Evolutionary conservation across 2,888 invertebrate species (phyloP).

Genomic region (Ecdyonurus torrentis): DNA sequence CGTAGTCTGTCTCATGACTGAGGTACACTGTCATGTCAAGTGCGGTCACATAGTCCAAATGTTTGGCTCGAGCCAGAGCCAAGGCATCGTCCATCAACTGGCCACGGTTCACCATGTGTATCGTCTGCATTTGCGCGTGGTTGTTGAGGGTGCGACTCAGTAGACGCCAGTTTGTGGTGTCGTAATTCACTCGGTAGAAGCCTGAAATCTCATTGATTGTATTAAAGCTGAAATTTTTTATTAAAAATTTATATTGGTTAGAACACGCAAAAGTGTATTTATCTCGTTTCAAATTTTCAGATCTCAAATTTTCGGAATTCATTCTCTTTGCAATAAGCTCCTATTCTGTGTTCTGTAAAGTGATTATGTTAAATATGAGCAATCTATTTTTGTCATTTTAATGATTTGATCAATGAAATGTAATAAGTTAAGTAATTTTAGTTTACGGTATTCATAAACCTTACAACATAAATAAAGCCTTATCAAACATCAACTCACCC

Average conservation of each 20-base stretch:
- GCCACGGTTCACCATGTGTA: constrained; percentile 42
- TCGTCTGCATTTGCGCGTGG: constrained; percentile 21
- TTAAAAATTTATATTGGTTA: not conserved
- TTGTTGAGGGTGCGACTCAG: not conserved
- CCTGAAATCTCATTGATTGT: not conserved
- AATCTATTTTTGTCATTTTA: too few relatives aligned
- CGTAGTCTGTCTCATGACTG: constrained; percentile 43
- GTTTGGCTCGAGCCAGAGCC: constrained; percentile 42
- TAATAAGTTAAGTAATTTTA: too few relatives aligned
- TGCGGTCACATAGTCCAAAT: constrained; percentile 40
- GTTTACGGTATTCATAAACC: too few relatives aligned
- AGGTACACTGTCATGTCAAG: constrained; percentile 53
- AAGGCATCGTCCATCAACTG: constrained; percentile 59
- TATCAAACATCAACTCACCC: constrained; percentile 25
- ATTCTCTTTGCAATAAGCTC: too few relatives aligned
- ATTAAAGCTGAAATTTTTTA: not conserved
- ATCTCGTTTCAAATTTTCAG: too few relatives aligned
- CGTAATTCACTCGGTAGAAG: not conserved
- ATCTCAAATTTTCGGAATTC: too few relatives aligned
- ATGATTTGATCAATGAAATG: too few relatives aligned
- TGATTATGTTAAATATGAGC: too few relatives aligned
- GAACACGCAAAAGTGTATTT: too few relatives aligned
- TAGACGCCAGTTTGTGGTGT: not conserved
- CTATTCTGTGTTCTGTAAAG: too few relatives aligned
- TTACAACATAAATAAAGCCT: too few relatives aligned